phyloP scores from a whole-genome alignment of 2,797 vertebrate species.

The Atherinosoma microstoma region DNA sequence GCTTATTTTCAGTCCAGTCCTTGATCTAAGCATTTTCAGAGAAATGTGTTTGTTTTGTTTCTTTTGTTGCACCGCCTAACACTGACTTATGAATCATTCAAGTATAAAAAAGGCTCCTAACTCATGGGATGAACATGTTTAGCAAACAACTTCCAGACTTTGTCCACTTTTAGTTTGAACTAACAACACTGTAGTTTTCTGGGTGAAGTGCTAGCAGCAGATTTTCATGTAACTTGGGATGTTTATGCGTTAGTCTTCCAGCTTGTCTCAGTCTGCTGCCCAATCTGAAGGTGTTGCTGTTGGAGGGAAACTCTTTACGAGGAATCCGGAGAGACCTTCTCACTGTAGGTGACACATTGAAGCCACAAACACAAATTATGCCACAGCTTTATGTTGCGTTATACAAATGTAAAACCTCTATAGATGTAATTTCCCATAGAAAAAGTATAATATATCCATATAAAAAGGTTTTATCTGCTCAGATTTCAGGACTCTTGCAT shows the following conservation, averaged over 20 bases:
- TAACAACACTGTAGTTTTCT: background rate
- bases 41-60: background rate
- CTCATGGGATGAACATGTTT: too few relatives aligned
- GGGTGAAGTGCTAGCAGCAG: background rate
- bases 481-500: too few relatives aligned
- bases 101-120: too few relatives aligned
- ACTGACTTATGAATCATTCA: background rate
- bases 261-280: conserved; percentile 88
- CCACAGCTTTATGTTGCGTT: background rate
- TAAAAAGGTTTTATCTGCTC: too few relatives aligned
- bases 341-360: conserved; percentile 80
- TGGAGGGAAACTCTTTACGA: conserved; percentile 95
- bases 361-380: background rate
- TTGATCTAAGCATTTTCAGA: too few relatives aligned
- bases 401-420: background rate
- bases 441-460: background rate
- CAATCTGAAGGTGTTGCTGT: conserved; percentile 88
- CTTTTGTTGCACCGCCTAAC: background rate
- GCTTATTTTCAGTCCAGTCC: too few relatives aligned
- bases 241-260: conserved; percentile 86
- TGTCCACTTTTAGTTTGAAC: background rate
- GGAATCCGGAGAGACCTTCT: conserved; percentile 92
- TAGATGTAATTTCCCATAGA: background rate
- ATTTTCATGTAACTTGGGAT: background rate
- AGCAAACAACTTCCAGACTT: background rate